Conservation (phyloP, 2,113 vertebrate genomes). For the Protobothrops flavoviridis region DNA sequence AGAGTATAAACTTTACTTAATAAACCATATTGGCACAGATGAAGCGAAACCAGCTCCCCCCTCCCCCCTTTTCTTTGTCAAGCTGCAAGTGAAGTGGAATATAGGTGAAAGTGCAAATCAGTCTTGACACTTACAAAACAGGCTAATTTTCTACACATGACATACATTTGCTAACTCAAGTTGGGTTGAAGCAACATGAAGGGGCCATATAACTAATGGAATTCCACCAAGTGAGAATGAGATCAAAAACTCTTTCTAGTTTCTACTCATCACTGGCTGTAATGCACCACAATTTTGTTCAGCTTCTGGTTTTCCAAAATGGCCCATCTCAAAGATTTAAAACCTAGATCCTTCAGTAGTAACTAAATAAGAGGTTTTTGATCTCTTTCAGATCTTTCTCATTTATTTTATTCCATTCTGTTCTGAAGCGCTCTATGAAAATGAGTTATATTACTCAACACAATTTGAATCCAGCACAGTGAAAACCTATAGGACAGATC, state of each 20-base stretch:
- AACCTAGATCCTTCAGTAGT: not conserved
- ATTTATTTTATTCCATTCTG: not conserved
- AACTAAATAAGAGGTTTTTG: not conserved
- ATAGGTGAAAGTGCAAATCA: no score
- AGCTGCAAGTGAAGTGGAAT: no score
- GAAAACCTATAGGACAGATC: not conserved
- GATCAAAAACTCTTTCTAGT: no score
- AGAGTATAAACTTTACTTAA: no score
- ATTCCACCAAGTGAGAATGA: not conserved
- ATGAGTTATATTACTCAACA: not conserved
- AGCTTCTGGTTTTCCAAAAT: not conserved
- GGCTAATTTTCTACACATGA: not conserved
- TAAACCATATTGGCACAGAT: no score
- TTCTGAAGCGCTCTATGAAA: not conserved
- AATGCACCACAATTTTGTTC: not conserved
- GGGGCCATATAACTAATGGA: not conserved
- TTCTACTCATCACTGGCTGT: not conserved
- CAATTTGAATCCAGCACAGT: not conserved
- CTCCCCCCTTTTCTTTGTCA: no score
- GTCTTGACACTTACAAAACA: not conserved
- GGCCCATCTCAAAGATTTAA: not conserved
- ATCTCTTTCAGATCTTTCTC: not conserved
- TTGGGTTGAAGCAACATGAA: not conserved
- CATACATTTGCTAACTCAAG: not conserved
- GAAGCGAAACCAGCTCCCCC: no score